Evolutionary conservation across 2,797 vertebrate species (phyloP), one percentile per base, ranked within the genome.

Genomic region (Melopsittacus undulatus): DNA sequence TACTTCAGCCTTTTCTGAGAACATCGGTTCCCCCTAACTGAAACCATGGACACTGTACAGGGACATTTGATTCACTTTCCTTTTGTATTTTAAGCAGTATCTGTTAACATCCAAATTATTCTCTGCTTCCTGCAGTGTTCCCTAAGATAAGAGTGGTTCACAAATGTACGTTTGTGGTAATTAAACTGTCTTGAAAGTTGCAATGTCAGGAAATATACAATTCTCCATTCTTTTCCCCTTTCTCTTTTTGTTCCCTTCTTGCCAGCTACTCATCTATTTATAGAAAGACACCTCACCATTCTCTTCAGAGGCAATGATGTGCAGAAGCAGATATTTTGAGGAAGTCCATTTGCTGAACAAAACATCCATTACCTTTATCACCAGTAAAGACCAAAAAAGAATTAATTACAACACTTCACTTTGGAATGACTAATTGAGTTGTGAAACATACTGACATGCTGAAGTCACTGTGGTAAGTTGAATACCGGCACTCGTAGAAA

Each of bases 351-450:
- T 96, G 30, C 92, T 96, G 76, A 80, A 92, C 79, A 86, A 97
- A 97, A 92, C 87, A 96, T 96, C 96, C 94, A 97, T 98, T 98
- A 97, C 92, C 62, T 97, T 97, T 97, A 97, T 97, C 95, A 94
- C 67, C 93, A 94, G 42, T 42, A 75, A 89, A 97, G 62, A 89
- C 86, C 86, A 78, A 95, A 97, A 97, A 96, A 93, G 83, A 97
- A 97, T 98, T 96, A 96, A 97, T 97, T 97, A 96, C 88, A 94
- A 82, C 91, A 89, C 62, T 96, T 95, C 94, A 87, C 88, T 97
- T 96, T 81, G 92, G 95, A 95, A 94, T 96, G 94, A 96, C 95
- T 97, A 96, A 98, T 97, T 96, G 92, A 96, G 87, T 86, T 96
- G 92, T 96, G 96, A 96, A 97, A 96, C 89, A 92, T 77, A 77